Percentiles rank a stretch among this genome's conserved stretches.
Conservation (phyloP, 2,888 invertebrate species). For the Lagria hirta region DNA sequence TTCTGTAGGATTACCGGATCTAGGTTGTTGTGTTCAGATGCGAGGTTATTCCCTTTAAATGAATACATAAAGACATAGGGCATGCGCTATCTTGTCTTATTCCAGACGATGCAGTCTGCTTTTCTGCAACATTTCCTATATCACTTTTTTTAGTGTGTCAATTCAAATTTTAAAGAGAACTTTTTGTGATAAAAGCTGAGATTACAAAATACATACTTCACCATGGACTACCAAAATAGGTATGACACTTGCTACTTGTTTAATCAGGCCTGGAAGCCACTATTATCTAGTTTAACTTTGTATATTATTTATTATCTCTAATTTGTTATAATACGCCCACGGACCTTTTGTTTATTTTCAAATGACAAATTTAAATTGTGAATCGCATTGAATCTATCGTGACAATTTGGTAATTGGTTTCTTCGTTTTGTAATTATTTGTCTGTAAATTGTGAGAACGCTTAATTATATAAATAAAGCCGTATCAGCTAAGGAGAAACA, state of each 20-base stretch:
- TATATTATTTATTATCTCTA: conserved; percentile 11
- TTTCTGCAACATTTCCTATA: conserved; percentile 24
- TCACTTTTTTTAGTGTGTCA: conserved; percentile 16
- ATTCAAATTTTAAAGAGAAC: conserved; percentile 11
- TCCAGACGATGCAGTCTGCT: conserved; percentile 21
- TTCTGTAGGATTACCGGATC: too few relatives aligned
- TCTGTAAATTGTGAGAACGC: neutral
- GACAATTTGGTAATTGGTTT: conserved; percentile 4
- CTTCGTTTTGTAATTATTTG: neutral
- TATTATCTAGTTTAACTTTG: too few relatives aligned
- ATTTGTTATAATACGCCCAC: conserved; percentile 9
- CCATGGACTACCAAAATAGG: conserved; percentile 17
- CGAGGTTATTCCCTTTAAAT: conserved; percentile 17
- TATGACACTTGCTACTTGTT: conserved; percentile 16
- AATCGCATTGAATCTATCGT: too few relatives aligned
- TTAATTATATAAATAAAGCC: neutral
- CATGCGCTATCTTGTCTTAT: conserved; percentile 24
- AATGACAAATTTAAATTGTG: too few relatives aligned
- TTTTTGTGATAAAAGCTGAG: conserved; percentile 5
- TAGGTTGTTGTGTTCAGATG: neutral
- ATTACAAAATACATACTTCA: conserved; percentile 1
- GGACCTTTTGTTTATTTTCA: too few relatives aligned
- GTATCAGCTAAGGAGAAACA: neutral
- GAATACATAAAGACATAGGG: conserved; percentile 18
- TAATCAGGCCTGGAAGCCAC: too few relatives aligned